Conservation (phyloP, 2,113 vertebrate species). For the Aramus guarauna region DNA sequence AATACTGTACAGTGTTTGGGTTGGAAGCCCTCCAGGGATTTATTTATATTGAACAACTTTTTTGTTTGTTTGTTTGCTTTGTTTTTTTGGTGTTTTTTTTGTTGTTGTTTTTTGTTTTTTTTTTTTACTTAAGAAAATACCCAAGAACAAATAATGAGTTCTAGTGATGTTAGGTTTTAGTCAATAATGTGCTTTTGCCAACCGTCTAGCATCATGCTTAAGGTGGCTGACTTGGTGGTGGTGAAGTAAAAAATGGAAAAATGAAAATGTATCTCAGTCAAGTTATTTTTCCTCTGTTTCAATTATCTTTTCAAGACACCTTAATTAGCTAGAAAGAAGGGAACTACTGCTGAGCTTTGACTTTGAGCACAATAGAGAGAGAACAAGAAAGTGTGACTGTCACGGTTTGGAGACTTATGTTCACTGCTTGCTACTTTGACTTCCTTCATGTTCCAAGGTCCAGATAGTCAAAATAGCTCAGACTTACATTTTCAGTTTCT, state of each 20-base stretch:
- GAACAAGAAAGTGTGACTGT: neutral
- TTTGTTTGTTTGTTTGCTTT: too few species aligned
- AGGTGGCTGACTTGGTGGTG: neutral
- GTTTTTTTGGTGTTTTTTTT: too few species aligned
- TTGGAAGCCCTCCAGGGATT: slow-evolving; percentile 19
- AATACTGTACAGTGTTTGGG: neutral
- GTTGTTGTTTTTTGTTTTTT: neutral
- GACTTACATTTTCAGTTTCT: neutral
- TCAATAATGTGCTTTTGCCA: neutral
- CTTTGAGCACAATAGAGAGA: neutral
- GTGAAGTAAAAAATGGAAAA: slow-evolving; percentile 31
- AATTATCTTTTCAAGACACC: neutral
- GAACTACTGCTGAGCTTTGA: neutral
- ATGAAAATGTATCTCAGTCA: neutral
- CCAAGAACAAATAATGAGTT: neutral
- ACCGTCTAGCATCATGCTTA: neutral
- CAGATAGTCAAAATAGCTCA: neutral
- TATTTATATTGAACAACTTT: neutral
- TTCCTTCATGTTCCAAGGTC: neutral
- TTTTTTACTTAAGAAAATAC: neutral
- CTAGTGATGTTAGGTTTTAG: neutral
- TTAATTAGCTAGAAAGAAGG: neutral
- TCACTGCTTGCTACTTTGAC: neutral
- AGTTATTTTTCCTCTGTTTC: neutral
- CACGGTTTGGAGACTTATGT: neutral